Evolutionary conservation across 2,797 vertebrate species (phyloP), one percentile per base, ranked within the genome.

Genomic region (Coregonus suidteri): DNA sequence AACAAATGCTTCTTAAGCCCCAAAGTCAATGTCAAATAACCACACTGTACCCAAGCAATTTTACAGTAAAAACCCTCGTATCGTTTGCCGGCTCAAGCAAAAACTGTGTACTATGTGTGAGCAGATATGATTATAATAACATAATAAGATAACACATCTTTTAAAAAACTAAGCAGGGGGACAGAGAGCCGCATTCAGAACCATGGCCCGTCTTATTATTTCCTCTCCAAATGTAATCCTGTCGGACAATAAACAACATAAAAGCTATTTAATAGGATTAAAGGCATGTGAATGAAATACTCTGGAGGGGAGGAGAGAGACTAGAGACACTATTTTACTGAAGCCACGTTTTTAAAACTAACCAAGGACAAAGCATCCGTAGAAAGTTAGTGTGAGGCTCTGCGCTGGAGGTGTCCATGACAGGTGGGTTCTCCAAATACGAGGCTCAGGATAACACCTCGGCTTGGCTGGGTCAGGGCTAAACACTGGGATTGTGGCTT

Each of bases 181-280:
- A 91, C 83, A 91, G 82, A 89, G 84, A 86, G 79, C 73, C 83
- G n/a, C 76, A 90, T 92, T 93, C 88, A 90, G 76, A 86, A 82
- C 84, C 72, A 82, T 77, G 82, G 80, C 81, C 83, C 83, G 76
- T 86, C 67, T 83, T 91, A 86, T 90, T 92, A 90, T 90, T 90
- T 89, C 79, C 77, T 86, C 81, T 78, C 79, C 56, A 74, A 84
- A 89, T 87, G 81, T 91, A 90, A 93, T 91, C 88, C 89, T 83
- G 76, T 91, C 76, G 53, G 83, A 91, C 90, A 93, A 93, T 92
- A 93, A 93, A 93, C 82, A 20, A 85, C 86, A 90, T 82, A 88
- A 92, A 90, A 87, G 84, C 54, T 47, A n/a, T 86, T 84, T 90
- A 87, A 92, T 84, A 81, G 83, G 84, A 91, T 92, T 90, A 91